Base-by-base conservation (phyloP, 92 coral and sea anemone species). In the Phymanthus crucifer region DNA sequence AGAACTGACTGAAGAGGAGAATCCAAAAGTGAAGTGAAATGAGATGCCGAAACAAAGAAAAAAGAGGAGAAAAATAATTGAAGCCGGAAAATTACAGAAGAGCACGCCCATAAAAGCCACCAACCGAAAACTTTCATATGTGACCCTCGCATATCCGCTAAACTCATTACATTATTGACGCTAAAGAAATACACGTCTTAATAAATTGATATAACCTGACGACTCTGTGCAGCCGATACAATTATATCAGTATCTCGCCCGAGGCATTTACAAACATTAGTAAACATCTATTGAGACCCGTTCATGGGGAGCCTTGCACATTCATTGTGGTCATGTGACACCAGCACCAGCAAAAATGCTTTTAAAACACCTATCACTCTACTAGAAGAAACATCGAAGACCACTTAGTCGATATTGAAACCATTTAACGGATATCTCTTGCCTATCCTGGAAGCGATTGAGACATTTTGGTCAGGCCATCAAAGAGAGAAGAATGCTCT, bases 351-450 rank as follows among this genome's bases (percentile, higher is more conserved):
- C 47, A 54, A 46, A 71, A 80, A 80, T 37, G 38, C 84, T 80
- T 80, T 80, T 80, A 80, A 43, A 71, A 70, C 34, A 71, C 40
- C 84, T 80, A 31, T 73, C 78, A 80, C 27, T 80, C 69, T 68
- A 80, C 71, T 70, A 38, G 57, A 80, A 48, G 57, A 6, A 26
- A 61, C 34, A 70, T 38, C 45, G 74, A 61, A 79, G 48, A 72
- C 26, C 45, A 80, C 84, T 80, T 80, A 72, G 64, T 57, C 32
- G 68, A 46, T 71, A 75, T 75, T 24, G 56, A 34, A 56, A 29
- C 78, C 71, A 70, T 80, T 80, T 71, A 38, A 70, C 37, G 61
- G 84, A 77, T 64, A 77, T 77, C 72, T 77, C 46, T 32, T 8
- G 29, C 40, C 72, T 64, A 77, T 77, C 36, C 65, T 69, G 40